phyloP scores from a whole-genome alignment of 2,888 invertebrate species.

The Limnephilus auricula region DNA sequence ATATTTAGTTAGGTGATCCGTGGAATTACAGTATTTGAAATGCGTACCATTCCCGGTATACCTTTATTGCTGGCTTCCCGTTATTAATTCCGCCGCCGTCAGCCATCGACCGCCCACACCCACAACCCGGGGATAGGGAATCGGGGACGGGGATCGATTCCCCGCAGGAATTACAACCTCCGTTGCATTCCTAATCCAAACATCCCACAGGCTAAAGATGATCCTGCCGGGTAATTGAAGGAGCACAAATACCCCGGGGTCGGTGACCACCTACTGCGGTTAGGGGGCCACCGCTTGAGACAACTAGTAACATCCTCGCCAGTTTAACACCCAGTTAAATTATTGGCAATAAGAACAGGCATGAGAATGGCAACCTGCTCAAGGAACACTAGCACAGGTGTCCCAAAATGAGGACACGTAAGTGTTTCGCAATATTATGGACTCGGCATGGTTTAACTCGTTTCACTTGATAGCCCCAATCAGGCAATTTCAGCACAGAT shows the following conservation, averaged over 20 bases:
- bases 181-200: slow-evolving; percentile 35
- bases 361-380: neutral
- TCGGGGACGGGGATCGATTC: slow-evolving; percentile 15
- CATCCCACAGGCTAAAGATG: neutral
- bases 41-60: neutral
- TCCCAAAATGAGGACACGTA: neutral
- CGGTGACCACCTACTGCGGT: slow-evolving; percentile 32
- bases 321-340: slow-evolving; percentile 10
- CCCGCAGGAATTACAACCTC: neutral
- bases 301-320: neutral
- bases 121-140: neutral
- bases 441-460: neutral
- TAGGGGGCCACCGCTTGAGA: slow-evolving; percentile 28
- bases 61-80: slow-evolving; percentile 11
- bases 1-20: neutral
- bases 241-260: neutral
- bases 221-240: neutral
- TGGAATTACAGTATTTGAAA: neutral
- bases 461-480: slow-evolving; percentile 20
- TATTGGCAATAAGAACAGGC: slow-evolving; percentile 19
- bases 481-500: neutral
- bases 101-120: slow-evolving; percentile 15
- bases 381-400: neutral
- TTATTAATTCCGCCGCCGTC: slow-evolving; percentile 15
- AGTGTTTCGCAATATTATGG: slow-evolving; percentile 18